Percentiles rank a stretch among this genome's conserved stretches.
These are phyloP conservation scores for Drosophila miranda DNA, from an alignment of 1,140 invertebrate species.

Conservation along the genomic window DNA sequence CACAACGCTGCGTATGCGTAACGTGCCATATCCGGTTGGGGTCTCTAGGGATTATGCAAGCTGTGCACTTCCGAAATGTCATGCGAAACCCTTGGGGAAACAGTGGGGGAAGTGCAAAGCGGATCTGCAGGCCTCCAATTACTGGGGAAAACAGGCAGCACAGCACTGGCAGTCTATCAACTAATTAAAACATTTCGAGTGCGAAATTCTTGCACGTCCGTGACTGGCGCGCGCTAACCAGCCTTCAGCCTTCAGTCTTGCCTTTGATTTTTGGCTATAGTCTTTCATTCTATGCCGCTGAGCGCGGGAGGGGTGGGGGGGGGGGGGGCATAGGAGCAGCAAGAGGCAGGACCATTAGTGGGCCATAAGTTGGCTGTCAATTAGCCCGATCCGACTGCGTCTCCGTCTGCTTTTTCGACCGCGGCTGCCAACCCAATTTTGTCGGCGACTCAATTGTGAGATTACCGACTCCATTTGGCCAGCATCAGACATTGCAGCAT, in stretches of 20 bases:
- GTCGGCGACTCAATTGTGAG: conserved; percentile 59
- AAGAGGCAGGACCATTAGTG: conserved; percentile 61
- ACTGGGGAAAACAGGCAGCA: not conserved
- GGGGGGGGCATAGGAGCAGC: conserved; percentile 5
- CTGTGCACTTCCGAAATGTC: conserved; percentile 41
- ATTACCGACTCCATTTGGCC: conserved; percentile 61
- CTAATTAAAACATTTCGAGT: conserved; percentile 74
- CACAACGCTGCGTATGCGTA: conserved; percentile 67
- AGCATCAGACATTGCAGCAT: conserved; percentile 62
- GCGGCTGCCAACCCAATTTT: conserved; percentile 65
- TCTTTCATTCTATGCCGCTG: conserved; percentile 54
- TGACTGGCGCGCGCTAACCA: conserved; percentile 52
- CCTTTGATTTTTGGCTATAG: conserved; percentile 36
- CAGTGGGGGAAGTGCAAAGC: too few species aligned
- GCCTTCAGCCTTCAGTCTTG: conserved; percentile 12
- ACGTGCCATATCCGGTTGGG: conserved; percentile 45
- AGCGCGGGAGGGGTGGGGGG: not conserved
- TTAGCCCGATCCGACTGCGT: conserved; percentile 59
- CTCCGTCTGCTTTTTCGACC: conserved; percentile 16
- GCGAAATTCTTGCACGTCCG: conserved; percentile 63
- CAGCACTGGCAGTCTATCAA: not conserved
- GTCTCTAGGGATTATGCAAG: conserved; percentile 15
- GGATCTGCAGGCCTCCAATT: conserved; percentile 12
- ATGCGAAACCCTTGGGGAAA: conserved; percentile 26
- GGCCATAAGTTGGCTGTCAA: conserved; percentile 60